Base-by-base conservation (phyloP, 2,113 vertebrate genomes). In the Psettodes erumei region DNA sequence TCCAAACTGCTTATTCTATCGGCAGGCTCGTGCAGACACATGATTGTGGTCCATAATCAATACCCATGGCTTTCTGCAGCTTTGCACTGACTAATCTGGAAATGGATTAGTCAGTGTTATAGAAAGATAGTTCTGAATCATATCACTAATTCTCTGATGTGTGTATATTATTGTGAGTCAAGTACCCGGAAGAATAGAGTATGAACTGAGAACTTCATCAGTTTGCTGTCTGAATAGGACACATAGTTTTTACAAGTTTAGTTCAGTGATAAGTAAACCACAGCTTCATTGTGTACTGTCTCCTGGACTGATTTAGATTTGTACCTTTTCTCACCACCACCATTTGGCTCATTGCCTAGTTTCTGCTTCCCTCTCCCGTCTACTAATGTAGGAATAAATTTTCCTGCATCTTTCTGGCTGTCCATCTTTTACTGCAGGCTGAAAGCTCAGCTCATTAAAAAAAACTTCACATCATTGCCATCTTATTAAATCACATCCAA, bases 11-110 rank as follows among this genome's bases (percentile, higher is more conserved):
- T 77, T 77, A 71, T 83, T 83, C 54, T 82, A 69, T 82, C 66
- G 77, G 67, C 83, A 84, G 78, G 63, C 81, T 75, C 45, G 75
- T 33, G 54, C 63, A 80, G 83, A 83, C 81, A 86, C 75, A 82
- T 64, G 74, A 89, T 75, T 83, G 82, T 76, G 80, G 77, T 82
- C 71, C 81, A 71, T 88, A 71, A 86, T 89, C 78, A 84, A 85
- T 87, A 76, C 51, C 55, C 55, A 61, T 40, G 69, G 82, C 67
- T 79, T 86, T 58, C 71, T 82, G 77, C 56, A 75, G 74, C 65
- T 81, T 85, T 25, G 77, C 80, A 61, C 69, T 35, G 54, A 77
- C 60, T 82, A 71, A 86, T 79, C 74, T 77, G 75, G 55, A 81
- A 84, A 75, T 78, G 53, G 69, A 87, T 88, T 89, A 71, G 71